Percentiles rank a stretch among this genome's conserved stretches.
Conservation (phyloP, 1,140 invertebrate genomes). For the Armadillidium nasatum region DNA sequence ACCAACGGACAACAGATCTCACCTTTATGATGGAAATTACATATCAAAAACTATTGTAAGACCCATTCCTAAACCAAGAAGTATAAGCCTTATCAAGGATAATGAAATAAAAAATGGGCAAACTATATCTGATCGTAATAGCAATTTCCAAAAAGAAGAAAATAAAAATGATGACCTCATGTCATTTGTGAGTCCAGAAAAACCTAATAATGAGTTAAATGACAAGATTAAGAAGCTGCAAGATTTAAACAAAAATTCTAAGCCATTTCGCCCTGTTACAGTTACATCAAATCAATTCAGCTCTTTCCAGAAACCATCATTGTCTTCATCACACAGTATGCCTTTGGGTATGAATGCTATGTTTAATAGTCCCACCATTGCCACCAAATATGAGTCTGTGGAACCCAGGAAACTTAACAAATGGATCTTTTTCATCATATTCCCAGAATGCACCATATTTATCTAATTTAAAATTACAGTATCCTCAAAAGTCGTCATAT, state of each 20-base stretch:
- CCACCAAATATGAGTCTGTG: conserved; percentile 3
- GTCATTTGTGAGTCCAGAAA: conserved; percentile 43
- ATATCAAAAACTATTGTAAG: not conserved
- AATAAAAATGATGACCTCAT: conserved; percentile 32
- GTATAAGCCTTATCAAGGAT: not conserved
- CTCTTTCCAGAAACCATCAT: conserved; percentile 23
- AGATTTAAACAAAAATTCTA: conserved; percentile 33
- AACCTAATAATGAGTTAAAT: conserved; percentile 41
- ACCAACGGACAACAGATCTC: conserved; percentile 9
- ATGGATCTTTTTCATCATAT: not conserved
- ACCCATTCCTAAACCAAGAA: not conserved
- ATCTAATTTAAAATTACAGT: not conserved
- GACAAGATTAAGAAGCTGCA: conserved; percentile 36
- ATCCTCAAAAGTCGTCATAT: not conserved
- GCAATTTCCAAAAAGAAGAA: not conserved
- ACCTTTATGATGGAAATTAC: not conserved
- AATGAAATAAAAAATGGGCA: not conserved
- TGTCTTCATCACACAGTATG: conserved; percentile 33
- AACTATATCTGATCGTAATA: not conserved
- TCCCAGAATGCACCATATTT: not conserved
- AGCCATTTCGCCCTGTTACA: conserved; percentile 23
- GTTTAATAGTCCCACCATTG: conserved; percentile 20
- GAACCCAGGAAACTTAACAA: not conserved
- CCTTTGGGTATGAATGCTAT: conserved; percentile 28
- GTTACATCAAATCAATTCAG: conserved; percentile 28